Conservation (phyloP, 2,888 invertebrate species). For the Imbricaverruca yamaguchii region DNA sequence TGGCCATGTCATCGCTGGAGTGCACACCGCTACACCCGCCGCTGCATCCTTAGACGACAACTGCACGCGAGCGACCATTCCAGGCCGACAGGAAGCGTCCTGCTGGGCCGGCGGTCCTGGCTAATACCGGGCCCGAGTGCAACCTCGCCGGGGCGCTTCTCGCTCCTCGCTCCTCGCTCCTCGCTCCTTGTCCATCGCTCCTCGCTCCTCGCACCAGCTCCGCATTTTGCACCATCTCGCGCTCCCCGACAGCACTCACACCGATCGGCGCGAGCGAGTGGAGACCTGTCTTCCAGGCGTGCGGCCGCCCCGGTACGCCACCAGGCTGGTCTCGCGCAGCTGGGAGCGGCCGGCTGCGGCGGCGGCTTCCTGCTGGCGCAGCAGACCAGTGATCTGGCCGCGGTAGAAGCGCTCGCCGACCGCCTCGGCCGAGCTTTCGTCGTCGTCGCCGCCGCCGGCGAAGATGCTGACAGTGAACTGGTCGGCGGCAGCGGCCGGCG, state of each 20-base stretch:
- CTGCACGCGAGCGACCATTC: too few species aligned
- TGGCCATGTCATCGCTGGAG: too few species aligned
- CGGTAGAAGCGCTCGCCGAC: background rate
- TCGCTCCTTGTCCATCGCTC: too few species aligned
- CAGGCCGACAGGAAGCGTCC: too few species aligned
- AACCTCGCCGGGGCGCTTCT: too few species aligned
- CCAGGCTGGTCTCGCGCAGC: slow-evolving; percentile 1
- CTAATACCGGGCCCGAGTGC: too few species aligned
- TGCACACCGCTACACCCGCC: too few species aligned
- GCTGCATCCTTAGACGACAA: too few species aligned
- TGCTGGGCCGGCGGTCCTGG: too few species aligned
- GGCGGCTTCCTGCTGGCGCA: background rate
- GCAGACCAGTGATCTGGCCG: background rate
- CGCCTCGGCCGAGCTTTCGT: background rate
- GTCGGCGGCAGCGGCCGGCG: background rate
- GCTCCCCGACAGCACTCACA: background rate
- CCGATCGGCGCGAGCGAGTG: background rate
- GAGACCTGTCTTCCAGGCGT: background rate
- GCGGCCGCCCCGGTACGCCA: background rate
- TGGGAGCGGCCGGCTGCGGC: background rate
- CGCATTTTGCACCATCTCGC: too few species aligned
- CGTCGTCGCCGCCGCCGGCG: background rate
- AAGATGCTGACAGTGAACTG: slow-evolving; percentile 14
- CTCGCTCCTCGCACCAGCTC: too few species aligned
- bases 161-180: too few species aligned